Evolutionary conservation across 2,888 invertebrate genomes (phyloP), one percentile per base, ranked within the genome.

Genomic region (Cryptus armator): DNA sequence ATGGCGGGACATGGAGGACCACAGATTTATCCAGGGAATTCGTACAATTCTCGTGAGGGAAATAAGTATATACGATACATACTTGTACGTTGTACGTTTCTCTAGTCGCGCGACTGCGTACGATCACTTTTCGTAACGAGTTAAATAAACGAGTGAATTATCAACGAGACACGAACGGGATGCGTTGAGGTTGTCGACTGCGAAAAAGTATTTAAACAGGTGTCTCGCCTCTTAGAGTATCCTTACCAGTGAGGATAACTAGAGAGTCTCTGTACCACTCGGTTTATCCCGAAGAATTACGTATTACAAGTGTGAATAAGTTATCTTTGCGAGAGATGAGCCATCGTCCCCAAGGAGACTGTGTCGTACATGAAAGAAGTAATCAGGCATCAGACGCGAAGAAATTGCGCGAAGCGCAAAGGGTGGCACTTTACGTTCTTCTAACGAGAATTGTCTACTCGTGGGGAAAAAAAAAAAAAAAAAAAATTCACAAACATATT

Each of bases 141-240:
- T 79, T 79, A 43, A 71, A 62, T 71, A 71, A 79, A 79, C 79
- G 71, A 71, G 79, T 64, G 79, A 79, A 64, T 79, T 71, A 79
- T 71, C 62, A 43, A 24, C 46, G 64, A 64, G 62, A 19, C 51
- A 62, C 62, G 51, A 5, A 71, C 14, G n/a, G 32, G 2, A 0
- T 29, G 14, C 3, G 4, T n/a, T 14, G 48, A 62, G 46, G 46
- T 9, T 16, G 64, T 64, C 48, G 62, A 24, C 48, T 19, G 64
- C 37, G 68, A 75, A 64, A 75, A 75, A 71, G 19, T 79, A 64
- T 71, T 77, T 64, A 37, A 62, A 71, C 79, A 79, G 79, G 79
- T 79, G 71, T 70, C 67, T 46, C 32, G 24, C 48, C 19, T 72
- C 24, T 68, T n/a, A 4, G 29, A 37, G 7, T 29, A n/a, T 9